Evolutionary conservation across 1,140 invertebrate species (phyloP).

Genomic region (Vanessa tameamea): DNA sequence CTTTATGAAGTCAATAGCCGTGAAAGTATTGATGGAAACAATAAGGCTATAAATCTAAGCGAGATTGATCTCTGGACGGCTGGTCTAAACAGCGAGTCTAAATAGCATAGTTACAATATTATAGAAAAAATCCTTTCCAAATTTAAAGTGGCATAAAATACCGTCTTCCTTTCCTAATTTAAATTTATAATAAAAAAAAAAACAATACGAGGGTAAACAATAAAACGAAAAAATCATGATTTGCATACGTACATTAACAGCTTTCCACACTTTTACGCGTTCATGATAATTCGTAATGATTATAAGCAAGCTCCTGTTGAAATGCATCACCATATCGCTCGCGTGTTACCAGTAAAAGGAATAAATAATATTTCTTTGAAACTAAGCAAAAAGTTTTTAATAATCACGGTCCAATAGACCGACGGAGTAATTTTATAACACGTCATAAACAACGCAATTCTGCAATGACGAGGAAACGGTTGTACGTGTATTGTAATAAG

Average conservation of each 20-base stretch:
- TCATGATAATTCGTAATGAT: constrained; percentile 12
- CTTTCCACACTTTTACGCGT: constrained; percentile 22
- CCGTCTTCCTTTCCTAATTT: too few relatives aligned
- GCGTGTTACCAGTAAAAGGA: constrained; percentile 10
- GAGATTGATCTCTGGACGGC: too few relatives aligned
- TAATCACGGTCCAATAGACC: constrained; percentile 14
- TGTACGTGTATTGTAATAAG: not conserved
- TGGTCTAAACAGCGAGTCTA: too few relatives aligned
- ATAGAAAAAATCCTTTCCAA: too few relatives aligned
- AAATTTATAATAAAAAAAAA: too few relatives aligned
- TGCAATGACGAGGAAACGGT: not conserved
- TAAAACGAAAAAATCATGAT: not conserved
- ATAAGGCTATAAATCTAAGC: too few relatives aligned
- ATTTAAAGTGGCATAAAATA: too few relatives aligned
- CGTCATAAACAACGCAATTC: constrained; percentile 21
- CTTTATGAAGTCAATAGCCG: too few relatives aligned
- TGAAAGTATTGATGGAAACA: too few relatives aligned
- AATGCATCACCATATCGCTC: constrained; percentile 11
- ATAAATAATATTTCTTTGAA: constrained; percentile 27
- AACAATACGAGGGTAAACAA: not conserved
- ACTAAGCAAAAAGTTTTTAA: constrained; percentile 21
- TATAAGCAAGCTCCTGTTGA: not conserved
- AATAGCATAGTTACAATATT: too few relatives aligned
- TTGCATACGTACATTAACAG: constrained; percentile 6
- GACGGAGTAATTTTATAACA: constrained; percentile 18